These are phyloP conservation scores for Hyaena hyaena DNA, from an alignment of 2,113 vertebrate genomes.

Conservation along the genomic window DNA sequence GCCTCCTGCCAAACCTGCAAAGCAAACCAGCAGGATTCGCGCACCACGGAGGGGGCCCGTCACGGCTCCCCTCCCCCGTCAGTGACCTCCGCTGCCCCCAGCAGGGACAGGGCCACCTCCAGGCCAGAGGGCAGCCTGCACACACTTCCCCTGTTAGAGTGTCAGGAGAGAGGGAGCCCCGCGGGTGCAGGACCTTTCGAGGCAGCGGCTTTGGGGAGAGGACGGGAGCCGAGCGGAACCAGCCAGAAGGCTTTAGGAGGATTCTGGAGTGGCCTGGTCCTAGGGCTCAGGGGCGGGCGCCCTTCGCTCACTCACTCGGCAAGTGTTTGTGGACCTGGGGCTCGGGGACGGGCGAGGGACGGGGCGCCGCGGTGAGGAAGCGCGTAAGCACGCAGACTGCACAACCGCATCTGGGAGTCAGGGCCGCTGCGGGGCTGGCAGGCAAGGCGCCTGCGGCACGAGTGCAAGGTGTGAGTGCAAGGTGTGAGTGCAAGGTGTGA, in stretches of 20 bases:
- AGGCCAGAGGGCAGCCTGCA: background rate
- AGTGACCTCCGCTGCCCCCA: background rate
- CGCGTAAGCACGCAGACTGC: background rate
- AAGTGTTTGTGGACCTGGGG: too few relatives aligned
- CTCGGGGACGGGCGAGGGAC: background rate
- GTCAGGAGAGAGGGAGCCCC: background rate
- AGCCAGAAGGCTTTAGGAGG: background rate
- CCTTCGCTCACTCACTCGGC: too few relatives aligned
- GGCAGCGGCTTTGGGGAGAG: background rate
- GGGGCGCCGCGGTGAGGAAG: fast-evolving
- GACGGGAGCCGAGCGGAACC: too few relatives aligned
- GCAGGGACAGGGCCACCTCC: too few relatives aligned
- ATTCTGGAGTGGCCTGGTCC: too few relatives aligned
- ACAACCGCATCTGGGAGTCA: background rate
- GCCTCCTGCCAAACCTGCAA: background rate
- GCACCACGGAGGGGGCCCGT: background rate
- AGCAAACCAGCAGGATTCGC: background rate
- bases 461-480: background rate
- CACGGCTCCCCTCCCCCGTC: fast-evolving
- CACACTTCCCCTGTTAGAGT: background rate
- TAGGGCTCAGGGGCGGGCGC: fast-evolving
- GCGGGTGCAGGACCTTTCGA: fast-evolving
- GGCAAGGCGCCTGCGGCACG: background rate
- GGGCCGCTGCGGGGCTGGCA: too few relatives aligned
- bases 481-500: background rate